These are phyloP conservation scores for Oostethus manadensis DNA, from an alignment of 2,113 vertebrate species.

Conservation along the genomic window DNA sequence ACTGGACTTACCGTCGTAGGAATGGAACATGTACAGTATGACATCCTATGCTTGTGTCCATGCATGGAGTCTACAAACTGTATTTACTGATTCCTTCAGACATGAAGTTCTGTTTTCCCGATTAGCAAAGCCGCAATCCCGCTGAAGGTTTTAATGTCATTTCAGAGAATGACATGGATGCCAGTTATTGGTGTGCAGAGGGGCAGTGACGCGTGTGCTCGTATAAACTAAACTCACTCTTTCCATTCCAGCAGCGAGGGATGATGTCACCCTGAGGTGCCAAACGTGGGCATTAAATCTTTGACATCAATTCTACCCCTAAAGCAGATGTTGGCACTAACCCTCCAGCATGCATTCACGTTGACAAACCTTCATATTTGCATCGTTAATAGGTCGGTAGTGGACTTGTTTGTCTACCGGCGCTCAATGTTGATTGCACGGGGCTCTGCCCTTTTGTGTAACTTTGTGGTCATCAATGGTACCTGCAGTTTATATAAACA, in stretches of 20 bases:
- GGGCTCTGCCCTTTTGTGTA: no score
- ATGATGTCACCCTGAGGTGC: constrained; percentile 47
- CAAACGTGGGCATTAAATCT: constrained; percentile 27
- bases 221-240: constrained; percentile 44
- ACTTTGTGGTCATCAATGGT: no score
- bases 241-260: constrained; percentile 38
- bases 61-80: constrained; percentile 14
- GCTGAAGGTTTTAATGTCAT: constrained; percentile 16
- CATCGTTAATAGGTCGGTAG: no score
- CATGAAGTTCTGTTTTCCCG: constrained; percentile 11
- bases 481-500: no score
- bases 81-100: constrained; percentile 9
- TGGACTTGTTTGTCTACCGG: no score
- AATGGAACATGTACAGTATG: no score
- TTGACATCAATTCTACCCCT: constrained; percentile 12
- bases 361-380: background rate
- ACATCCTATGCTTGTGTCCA: background rate
- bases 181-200: constrained; percentile 15
- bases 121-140: constrained; percentile 10
- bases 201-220: constrained; percentile 16
- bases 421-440: no score
- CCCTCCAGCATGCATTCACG: constrained; percentile 14
- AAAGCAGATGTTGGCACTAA: constrained; percentile 12
- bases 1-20: no score
- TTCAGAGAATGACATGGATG: constrained; percentile 19